Percentiles rank a stretch among this genome's conserved stretches.
Evolutionary conservation across 2,113 vertebrate species (phyloP).

Genomic region (Catharus fuscescens): DNA sequence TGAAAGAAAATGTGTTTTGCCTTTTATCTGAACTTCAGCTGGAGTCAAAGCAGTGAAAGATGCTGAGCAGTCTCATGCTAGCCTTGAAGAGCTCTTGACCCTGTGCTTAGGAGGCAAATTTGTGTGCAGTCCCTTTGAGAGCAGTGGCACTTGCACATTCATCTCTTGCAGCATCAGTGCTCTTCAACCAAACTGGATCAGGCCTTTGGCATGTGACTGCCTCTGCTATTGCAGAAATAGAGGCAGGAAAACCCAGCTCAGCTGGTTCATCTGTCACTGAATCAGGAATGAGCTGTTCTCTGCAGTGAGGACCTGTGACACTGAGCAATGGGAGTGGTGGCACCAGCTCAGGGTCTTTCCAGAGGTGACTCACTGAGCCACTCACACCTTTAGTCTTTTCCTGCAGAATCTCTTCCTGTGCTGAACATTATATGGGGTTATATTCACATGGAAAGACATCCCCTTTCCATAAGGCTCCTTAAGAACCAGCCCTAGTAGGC

Average conservation of each 20-base stretch:
- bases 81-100: background rate
- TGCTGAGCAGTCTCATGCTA: background rate
- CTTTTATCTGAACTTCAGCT: slow-evolving; percentile 1
- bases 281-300: background rate
- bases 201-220: background rate
- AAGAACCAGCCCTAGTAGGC: background rate
- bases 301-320: background rate
- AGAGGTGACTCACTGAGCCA: background rate
- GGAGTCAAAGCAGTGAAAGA: background rate
- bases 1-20: background rate
- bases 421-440: background rate
- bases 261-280: background rate
- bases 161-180: background rate
- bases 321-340: background rate
- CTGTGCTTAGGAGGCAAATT: background rate
- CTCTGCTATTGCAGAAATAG: background rate
- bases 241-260: background rate
- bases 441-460: background rate
- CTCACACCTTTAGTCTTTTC: background rate
- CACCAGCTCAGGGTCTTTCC: background rate
- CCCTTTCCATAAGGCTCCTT: background rate
- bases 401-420: background rate
- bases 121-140: background rate
- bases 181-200: background rate
- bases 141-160: background rate